Percentiles rank a stretch among this genome's conserved stretches.
These are phyloP conservation scores for Gymnothorax reevesii DNA, from an alignment of 2,797 vertebrate genomes.

Conservation along the genomic window DNA sequence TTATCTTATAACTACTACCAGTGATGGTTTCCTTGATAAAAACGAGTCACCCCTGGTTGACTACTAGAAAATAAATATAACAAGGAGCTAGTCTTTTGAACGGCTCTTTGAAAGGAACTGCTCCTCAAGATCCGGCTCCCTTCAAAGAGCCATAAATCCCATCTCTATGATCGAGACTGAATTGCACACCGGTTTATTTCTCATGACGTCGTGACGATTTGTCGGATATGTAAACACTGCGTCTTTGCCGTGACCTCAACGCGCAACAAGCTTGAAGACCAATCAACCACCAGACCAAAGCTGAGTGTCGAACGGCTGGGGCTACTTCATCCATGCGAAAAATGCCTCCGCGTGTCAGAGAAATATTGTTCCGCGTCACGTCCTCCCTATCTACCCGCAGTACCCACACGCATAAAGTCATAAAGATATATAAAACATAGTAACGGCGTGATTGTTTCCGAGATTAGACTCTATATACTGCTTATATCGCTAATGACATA, in stretches of 20 bases:
- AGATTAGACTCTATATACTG: not conserved
- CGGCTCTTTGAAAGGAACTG: too few relatives aligned
- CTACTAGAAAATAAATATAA: not conserved
- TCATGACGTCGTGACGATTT: not conserved
- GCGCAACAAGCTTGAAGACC: not conserved
- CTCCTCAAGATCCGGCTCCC: too few relatives aligned
- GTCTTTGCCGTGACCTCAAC: not conserved
- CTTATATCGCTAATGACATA: not conserved
- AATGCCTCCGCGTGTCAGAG: not conserved
- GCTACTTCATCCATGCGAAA: constrained; percentile 18
- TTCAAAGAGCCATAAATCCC: too few relatives aligned
- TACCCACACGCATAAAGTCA: constrained; percentile 24
- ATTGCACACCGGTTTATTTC: not conserved
- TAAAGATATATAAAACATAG: not conserved
- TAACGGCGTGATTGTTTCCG: not conserved
- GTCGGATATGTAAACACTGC: constrained; percentile 1
- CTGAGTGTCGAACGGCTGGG: not conserved
- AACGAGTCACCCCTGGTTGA: too few relatives aligned
- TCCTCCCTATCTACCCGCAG: constrained; percentile 43
- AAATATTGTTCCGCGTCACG: constrained; percentile 50
- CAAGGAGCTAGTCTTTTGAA: too few relatives aligned
- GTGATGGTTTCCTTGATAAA: too few relatives aligned
- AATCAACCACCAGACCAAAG: constrained; percentile 12
- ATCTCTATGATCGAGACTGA: not conserved
- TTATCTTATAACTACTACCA: not conserved